Conservation (phyloP, 2,888 invertebrate genomes). For the Acanthosepion lycidas region DNA sequence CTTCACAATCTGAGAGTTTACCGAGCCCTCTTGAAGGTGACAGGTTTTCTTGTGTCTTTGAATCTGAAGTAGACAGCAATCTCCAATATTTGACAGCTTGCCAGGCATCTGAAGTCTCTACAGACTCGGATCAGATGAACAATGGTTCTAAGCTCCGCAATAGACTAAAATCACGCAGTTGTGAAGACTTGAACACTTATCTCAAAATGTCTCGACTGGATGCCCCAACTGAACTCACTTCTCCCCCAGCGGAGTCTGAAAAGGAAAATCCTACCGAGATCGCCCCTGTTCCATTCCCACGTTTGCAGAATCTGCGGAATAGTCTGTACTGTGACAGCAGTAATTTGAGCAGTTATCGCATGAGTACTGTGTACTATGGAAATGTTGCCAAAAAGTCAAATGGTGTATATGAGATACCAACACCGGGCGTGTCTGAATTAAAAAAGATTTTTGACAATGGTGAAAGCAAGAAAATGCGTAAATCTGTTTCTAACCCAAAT, state of each 20-base stretch:
- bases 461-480: slow-evolving; percentile 53
- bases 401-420: slow-evolving; percentile 40
- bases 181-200: slow-evolving; percentile 42
- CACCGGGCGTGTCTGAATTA: slow-evolving; percentile 52
- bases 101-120: neutral
- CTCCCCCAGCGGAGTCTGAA: slow-evolving; percentile 3
- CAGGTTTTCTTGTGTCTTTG: neutral
- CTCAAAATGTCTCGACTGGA: slow-evolving; percentile 42
- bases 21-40: neutral
- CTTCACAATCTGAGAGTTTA: neutral
- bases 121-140: neutral
- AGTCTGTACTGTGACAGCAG: slow-evolving; percentile 56
- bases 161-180: slow-evolving; percentile 23
- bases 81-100: neutral
- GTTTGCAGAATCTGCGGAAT: slow-evolving; percentile 63
- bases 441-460: slow-evolving; percentile 55
- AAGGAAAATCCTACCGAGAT: slow-evolving; percentile 54
- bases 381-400: slow-evolving; percentile 49
- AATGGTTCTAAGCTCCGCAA: neutral
- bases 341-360: slow-evolving; percentile 50
- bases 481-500: slow-evolving; percentile 69
- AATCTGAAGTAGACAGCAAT: slow-evolving; percentile 25
- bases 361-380: slow-evolving; percentile 54
- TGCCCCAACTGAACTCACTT: no score
- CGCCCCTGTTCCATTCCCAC: slow-evolving; percentile 63